Percentiles rank a stretch among this genome's conserved stretches.
phyloP scores from a whole-genome alignment of 2,113 vertebrate species.

The Piaya cayana region DNA sequence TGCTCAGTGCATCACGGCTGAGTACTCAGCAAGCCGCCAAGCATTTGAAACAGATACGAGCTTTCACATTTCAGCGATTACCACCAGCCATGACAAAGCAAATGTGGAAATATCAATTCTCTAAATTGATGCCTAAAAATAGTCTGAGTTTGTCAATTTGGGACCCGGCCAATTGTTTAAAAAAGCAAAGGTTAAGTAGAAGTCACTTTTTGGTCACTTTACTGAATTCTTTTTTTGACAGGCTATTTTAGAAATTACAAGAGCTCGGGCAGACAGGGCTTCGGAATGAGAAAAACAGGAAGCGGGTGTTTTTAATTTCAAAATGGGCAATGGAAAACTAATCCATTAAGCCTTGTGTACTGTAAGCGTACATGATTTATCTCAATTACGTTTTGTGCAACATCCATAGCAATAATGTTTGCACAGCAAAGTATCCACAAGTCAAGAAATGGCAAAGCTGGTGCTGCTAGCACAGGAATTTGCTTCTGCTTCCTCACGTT shows the following conservation, averaged over 20 bases:
- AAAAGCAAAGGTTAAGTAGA: constrained; percentile 45
- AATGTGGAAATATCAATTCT: constrained; percentile 58
- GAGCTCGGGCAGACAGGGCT: neutral
- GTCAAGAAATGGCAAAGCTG: neutral
- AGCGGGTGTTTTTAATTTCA: constrained; percentile 46
- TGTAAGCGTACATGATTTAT: constrained; percentile 36
- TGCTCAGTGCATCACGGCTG: constrained; percentile 19
- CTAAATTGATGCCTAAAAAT: constrained; percentile 57
- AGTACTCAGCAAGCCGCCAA: constrained; percentile 30
- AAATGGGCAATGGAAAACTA: constrained; percentile 58
- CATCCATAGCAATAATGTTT: neutral
- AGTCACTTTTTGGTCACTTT: constrained; percentile 39
- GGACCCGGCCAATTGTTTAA: constrained; percentile 33
- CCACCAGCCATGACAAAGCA: constrained; percentile 34
- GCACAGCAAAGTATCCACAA: neutral
- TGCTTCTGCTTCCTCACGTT: neutral
- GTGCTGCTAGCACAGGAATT: neutral
- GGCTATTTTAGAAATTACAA: constrained; percentile 14
- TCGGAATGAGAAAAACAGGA: constrained; percentile 55
- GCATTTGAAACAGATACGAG: constrained; percentile 5
- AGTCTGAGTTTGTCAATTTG: constrained; percentile 36
- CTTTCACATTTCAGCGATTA: constrained; percentile 24
- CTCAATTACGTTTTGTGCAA: neutral
- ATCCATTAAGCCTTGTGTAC: constrained; percentile 47
- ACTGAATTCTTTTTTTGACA: constrained; percentile 37